Base-by-base conservation (phyloP, 2,797 vertebrate species). In the Bryconaethiops microstoma region DNA sequence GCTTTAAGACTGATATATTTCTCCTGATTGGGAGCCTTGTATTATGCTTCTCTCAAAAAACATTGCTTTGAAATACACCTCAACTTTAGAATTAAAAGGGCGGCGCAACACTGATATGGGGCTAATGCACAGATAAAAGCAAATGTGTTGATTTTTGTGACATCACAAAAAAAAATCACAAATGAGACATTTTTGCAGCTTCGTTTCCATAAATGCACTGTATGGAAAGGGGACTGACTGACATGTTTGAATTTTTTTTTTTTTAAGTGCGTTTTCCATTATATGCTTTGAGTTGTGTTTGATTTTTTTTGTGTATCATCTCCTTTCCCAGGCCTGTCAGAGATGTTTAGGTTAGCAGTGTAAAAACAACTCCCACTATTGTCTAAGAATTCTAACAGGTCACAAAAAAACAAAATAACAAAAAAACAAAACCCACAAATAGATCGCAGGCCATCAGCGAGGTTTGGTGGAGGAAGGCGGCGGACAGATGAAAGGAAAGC, bases 331-430 rank as follows among this genome's bases (percentile, higher is more conserved):
- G 29, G 9, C 13, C 67, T 45, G 74, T 55, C 74, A 76, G 74
- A 63, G 63, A 64, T 91, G 29, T 29, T 29, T 29, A 29, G 86
- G 89, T 88, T 92, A 84, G 90, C 78, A 54, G 64, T 84, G 84
- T 70, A 80, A 76, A 87, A 88, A 88, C 25, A 79, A 90, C 70
- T 89, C 59, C 59, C 76, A 76, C 78, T 65, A 70, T 55, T 79
- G 77, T 80, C 78, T 10, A 23, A 1, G 86, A 86, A 79, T 90
- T 89, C 88, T 88, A 87, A 89, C 87, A 87, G 87, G 85, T 90
- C 74, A 77, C 88, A 90, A 74, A 82, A 45, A 86, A 88, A 90
- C 79, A 82, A 55, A 55, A 17, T 7, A 55, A 1, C 29, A 1
- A 55, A 55, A 60, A 8, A 39, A 64, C 7, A 64, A 90, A 90